phyloP scores from a whole-genome alignment of 2,113 vertebrate species.

The Orycteropus afer region DNA sequence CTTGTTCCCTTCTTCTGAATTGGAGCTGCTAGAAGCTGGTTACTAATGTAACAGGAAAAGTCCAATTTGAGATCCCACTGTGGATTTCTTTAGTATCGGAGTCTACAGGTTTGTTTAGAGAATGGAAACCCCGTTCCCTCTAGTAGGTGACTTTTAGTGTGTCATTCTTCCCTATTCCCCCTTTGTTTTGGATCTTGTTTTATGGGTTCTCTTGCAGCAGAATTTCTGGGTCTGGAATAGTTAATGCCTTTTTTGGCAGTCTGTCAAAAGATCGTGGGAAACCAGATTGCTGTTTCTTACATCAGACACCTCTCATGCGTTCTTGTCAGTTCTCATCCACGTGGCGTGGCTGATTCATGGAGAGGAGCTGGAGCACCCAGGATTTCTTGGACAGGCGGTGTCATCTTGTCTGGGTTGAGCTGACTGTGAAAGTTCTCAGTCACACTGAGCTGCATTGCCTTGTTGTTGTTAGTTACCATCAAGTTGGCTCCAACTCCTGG shows the following conservation, averaged over 20 bases:
- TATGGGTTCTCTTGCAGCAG: neutral
- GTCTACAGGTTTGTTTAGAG: conserved; percentile 42
- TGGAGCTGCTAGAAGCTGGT: neutral
- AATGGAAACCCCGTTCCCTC: neutral
- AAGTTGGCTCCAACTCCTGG: neutral
- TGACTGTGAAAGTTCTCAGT: conserved; percentile 43
- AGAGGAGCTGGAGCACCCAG: conserved; percentile 15
- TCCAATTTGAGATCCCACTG: neutral
- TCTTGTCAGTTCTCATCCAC: conserved; percentile 45
- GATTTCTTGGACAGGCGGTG: conserved; percentile 40
- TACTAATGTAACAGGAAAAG: neutral
- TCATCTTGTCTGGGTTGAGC: neutral
- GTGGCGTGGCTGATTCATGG: neutral
- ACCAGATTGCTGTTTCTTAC: conserved; percentile 42
- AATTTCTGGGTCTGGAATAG: conserved; percentile 67
- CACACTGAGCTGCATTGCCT: neutral
- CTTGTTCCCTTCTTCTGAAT: conserved; percentile 19
- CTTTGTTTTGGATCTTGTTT: neutral
- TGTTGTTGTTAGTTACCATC: neutral
- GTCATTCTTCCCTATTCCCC: neutral
- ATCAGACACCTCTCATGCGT: neutral
- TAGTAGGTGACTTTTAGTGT: neutral
- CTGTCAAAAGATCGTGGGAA: conserved; percentile 55
- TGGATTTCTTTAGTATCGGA: conserved; percentile 13
- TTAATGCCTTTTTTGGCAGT: conserved; percentile 61